phyloP scores from a whole-genome alignment of 2,888 invertebrate species.

The Ganaspis brasiliensis region DNA sequence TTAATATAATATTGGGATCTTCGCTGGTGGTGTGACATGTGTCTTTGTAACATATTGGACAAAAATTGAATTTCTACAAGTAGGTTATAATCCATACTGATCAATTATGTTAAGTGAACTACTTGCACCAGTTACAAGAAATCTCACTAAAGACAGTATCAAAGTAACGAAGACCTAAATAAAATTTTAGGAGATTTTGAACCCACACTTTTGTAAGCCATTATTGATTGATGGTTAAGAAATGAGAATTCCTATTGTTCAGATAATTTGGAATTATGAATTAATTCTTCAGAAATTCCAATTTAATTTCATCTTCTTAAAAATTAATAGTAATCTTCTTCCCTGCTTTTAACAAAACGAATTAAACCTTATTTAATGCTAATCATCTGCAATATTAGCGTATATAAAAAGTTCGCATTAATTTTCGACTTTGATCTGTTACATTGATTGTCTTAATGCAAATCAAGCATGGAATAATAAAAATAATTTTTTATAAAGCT shows the following conservation, averaged over 20 bases:
- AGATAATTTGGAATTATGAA: too few species aligned
- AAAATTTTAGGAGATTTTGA: not conserved
- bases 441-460: constrained; percentile 15
- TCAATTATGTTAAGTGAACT: too few species aligned
- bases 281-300: too few species aligned
- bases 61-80: too few species aligned
- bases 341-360: not conserved
- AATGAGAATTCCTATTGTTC: not conserved
- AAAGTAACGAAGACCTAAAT: too few species aligned
- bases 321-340: not conserved
- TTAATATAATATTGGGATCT: too few species aligned
- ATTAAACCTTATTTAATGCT: not conserved
- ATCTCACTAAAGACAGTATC: too few species aligned
- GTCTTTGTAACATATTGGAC: too few species aligned
- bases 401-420: constrained; percentile 6
- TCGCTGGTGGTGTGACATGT: too few species aligned
- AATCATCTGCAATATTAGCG: not conserved
- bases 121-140: too few species aligned
- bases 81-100: too few species aligned
- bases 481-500: not conserved
- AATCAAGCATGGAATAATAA: constrained; percentile 7
- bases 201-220: not conserved
- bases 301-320: not conserved
- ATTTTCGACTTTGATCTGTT: not conserved
- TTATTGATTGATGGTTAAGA: not conserved